Conservation (phyloP, 92 coral and sea anemone genomes). For the Porites lobata region DNA sequence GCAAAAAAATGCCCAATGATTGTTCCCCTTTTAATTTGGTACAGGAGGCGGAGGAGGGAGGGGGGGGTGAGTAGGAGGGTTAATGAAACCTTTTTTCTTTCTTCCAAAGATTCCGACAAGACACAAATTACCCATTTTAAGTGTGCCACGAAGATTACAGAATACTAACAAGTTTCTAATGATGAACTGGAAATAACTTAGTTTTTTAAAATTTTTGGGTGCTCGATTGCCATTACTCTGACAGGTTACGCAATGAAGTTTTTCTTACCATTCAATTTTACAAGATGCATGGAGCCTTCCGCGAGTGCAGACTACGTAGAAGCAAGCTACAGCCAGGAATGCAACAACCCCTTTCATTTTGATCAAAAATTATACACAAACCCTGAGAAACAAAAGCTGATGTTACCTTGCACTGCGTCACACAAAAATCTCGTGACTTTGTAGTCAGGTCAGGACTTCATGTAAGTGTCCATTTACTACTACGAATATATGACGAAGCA, state of each 20-base stretch:
- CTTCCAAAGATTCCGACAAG: too few species aligned
- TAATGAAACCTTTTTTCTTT: too few species aligned
- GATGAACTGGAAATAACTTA: background rate
- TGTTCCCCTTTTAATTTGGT: too few species aligned
- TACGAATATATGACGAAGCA: too few species aligned
- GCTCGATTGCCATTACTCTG: background rate
- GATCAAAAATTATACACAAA: background rate
- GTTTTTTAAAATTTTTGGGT: background rate
- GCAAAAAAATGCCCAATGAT: background rate
- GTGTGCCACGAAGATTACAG: too few species aligned
- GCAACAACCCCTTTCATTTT: slow-evolving; percentile 19
- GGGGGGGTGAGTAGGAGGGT: too few species aligned
- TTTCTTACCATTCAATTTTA: slow-evolving; percentile 84
- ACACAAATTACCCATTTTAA: too few species aligned
- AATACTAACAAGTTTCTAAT: too few species aligned
- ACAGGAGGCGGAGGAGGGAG: too few species aligned
- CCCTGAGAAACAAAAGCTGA: background rate
- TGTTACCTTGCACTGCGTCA: background rate
- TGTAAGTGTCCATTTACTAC: too few species aligned
- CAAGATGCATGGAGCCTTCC: slow-evolving; percentile 86
- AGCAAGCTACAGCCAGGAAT: slow-evolving; percentile 23
- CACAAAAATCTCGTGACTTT: background rate
- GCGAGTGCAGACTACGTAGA: slow-evolving; percentile 13
- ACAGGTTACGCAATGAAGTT: background rate
- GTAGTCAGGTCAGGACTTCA: too few species aligned